phyloP scores from a whole-genome alignment of 1,140 invertebrate species.

The Drosophila punjabiensis region DNA sequence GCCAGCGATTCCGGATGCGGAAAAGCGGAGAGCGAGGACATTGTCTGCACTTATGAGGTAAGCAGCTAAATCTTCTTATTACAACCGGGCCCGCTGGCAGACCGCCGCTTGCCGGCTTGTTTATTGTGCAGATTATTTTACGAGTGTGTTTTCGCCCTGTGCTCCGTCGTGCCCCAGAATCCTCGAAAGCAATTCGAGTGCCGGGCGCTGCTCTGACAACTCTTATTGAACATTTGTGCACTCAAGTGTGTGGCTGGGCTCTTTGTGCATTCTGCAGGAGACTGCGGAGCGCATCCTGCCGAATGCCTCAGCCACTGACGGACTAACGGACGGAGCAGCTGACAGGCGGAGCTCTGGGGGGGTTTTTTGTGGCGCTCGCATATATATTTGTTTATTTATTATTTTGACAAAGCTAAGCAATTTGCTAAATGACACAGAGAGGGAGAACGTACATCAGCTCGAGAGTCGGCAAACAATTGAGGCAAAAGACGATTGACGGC shows the following conservation, averaged over 20 bases:
- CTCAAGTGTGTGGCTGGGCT: constrained; percentile 72
- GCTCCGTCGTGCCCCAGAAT: constrained; percentile 5
- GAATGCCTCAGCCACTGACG: constrained; percentile 11
- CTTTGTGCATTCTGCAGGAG: constrained; percentile 66
- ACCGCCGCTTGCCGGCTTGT: constrained; percentile 51
- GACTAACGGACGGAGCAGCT: constrained; percentile 30
- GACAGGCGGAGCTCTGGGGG: constrained; percentile 27
- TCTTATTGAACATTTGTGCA: constrained; percentile 83
- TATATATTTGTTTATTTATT: constrained; percentile 79
- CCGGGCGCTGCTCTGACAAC: constrained; percentile 47
- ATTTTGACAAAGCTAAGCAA: constrained; percentile 82
- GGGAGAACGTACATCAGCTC: constrained; percentile 48
- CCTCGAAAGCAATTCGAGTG: constrained; percentile 64
- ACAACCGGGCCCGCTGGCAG: constrained; percentile 50
- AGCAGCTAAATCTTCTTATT: constrained; percentile 77
- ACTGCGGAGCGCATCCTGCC: constrained; percentile 43
- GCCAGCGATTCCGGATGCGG: constrained; percentile 37
- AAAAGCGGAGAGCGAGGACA: constrained; percentile 57
- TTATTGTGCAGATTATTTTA: constrained; percentile 80
- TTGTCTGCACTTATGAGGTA: constrained; percentile 84
- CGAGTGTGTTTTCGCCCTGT: constrained; percentile 50
- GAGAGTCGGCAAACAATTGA: constrained; percentile 72
- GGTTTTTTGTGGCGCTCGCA: constrained; percentile 24
- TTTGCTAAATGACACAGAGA: constrained; percentile 73
- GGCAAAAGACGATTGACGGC: constrained; percentile 32